Conservation (phyloP, 2,888 invertebrate species). For the Pelosia muscerda region DNA sequence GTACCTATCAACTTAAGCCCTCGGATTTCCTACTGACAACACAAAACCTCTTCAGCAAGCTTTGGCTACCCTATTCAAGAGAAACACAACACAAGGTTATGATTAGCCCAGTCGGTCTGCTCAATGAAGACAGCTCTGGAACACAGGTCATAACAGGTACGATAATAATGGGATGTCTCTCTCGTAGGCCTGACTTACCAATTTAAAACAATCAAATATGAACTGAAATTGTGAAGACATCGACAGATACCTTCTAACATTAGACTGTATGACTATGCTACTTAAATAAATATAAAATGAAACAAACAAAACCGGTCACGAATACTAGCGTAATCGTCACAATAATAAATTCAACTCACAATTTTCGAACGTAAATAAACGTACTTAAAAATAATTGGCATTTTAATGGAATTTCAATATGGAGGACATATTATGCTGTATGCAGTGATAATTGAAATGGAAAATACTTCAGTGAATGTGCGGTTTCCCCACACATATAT, state of each 20-base stretch:
- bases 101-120: too few relatives aligned
- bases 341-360: slow-evolving; percentile 29
- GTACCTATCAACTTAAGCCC: too few relatives aligned
- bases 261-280: background rate
- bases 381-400: slow-evolving; percentile 59
- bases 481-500: background rate
- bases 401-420: slow-evolving; percentile 48
- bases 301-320: slow-evolving; percentile 9
- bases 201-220: too few relatives aligned
- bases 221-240: background rate
- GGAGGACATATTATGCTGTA: slow-evolving; percentile 25
- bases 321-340: slow-evolving; percentile 23
- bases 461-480: slow-evolving; percentile 14
- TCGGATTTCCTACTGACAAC: too few relatives aligned
- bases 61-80: too few relatives aligned
- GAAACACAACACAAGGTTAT: too few relatives aligned
- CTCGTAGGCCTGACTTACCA: too few relatives aligned
- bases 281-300: background rate
- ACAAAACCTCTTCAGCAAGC: too few relatives aligned
- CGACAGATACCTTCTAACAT: background rate
- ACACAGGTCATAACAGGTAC: too few relatives aligned
- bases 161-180: too few relatives aligned
- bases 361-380: slow-evolving; percentile 52
- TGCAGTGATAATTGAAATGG: slow-evolving; percentile 20
- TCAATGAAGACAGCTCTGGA: too few relatives aligned